Evolutionary conservation across 2,113 vertebrate species (phyloP).

Genomic region (Cottus gobio): DNA sequence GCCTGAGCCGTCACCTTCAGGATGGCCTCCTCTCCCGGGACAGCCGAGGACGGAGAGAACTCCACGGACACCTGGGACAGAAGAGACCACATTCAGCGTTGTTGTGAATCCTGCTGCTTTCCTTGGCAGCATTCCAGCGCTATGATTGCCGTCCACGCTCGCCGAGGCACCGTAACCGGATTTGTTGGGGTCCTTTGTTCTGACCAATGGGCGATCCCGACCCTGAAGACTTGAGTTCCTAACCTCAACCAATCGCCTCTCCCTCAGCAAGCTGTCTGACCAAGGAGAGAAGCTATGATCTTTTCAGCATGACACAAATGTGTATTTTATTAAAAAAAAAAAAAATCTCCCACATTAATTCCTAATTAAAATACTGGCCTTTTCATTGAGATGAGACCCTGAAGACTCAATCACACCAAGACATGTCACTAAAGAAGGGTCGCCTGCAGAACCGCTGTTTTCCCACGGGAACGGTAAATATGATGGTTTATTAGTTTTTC

Average conservation of each 20-base stretch:
- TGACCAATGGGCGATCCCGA: not conserved
- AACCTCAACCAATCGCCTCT: not conserved
- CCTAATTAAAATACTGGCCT: too few species aligned
- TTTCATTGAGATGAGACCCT: too few species aligned
- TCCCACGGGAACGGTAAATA: too few species aligned
- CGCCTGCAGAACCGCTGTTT: too few species aligned
- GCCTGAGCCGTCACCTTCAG: constrained; percentile 82
- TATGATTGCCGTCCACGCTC: not conserved
- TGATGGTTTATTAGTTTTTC: too few species aligned
- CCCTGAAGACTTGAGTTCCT: not conserved
- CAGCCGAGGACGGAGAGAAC: constrained; percentile 78
- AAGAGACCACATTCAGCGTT: not conserved
- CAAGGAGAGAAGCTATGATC: too few species aligned
- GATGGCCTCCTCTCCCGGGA: constrained; percentile 78
- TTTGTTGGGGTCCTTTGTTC: not conserved
- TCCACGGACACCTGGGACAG: constrained; percentile 85
- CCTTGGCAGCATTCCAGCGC: too few species aligned
- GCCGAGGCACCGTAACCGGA: not conserved
- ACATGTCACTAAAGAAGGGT: too few species aligned
- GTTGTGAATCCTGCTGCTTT: constrained; percentile 75
- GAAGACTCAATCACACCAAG: too few species aligned
- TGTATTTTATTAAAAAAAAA: too few species aligned
- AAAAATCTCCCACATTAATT: too few species aligned
- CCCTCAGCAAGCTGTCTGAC: not conserved
- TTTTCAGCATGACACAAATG: too few species aligned